Percentiles rank a stretch among this genome's conserved stretches.
Conservation (phyloP, 2,113 vertebrate species). For the Furnarius figulus region DNA sequence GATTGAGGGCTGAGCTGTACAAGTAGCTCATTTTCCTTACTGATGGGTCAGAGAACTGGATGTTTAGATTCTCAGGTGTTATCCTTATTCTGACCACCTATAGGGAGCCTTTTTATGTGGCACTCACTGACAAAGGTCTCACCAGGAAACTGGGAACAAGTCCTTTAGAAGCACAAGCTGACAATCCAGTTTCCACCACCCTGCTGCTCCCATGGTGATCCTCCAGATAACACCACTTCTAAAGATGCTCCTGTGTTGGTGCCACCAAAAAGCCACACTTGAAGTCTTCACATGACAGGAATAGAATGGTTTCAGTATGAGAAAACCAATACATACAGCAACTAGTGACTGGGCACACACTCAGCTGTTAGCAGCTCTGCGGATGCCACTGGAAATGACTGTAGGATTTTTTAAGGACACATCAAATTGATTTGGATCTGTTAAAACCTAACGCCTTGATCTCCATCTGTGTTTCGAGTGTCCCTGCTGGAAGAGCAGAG, state of each 20-base stretch:
- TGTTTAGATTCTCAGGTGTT: not conserved
- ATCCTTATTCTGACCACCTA: not conserved
- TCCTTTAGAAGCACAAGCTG: not conserved
- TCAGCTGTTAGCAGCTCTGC: not conserved
- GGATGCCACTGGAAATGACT: slow-evolving; percentile 41
- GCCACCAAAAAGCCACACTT: not conserved
- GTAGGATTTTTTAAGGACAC: slow-evolving; percentile 50
- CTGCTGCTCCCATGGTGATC: not conserved
- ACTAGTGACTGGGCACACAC: not conserved
- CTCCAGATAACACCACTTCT: not conserved
- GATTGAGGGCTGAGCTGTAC: not conserved
- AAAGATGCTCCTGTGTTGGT: not conserved
- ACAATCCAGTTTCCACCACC: not conserved
- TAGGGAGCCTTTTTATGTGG: not conserved
- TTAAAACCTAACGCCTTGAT: slow-evolving; percentile 27
- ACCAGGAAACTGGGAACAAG: not conserved
- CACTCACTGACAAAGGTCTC: not conserved
- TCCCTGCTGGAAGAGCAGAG: slow-evolving; percentile 49
- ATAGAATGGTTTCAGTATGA: not conserved
- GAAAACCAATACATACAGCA: not conserved
- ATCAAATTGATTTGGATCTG: slow-evolving; percentile 49
- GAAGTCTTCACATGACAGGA: not conserved
- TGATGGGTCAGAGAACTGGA: not conserved
- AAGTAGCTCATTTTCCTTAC: not conserved
- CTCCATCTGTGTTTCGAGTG: slow-evolving; percentile 50